Evolutionary conservation across 2,113 vertebrate genomes (phyloP), one percentile per base, ranked within the genome.

Genomic region (Myotis yumanensis): DNA sequence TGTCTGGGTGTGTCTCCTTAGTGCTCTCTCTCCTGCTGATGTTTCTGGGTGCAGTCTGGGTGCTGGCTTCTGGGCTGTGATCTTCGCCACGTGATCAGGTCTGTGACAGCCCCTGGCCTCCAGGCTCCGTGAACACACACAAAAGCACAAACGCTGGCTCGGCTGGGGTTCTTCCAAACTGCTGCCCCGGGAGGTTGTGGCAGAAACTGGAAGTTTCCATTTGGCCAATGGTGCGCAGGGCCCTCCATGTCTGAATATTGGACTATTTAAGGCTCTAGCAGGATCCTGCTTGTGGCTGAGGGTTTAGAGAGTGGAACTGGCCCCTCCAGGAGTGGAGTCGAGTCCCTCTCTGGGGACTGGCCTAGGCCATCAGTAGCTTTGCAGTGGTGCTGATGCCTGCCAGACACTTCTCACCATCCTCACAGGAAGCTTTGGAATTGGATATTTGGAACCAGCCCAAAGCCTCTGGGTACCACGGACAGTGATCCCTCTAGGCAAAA

Each of bases 141-240:
- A 62, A 35, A 17, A 20, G 28, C n/a, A 40, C 4, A 1, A 16
- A 40, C 0, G 3, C 20, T 30, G 22, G 17, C 23, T 0, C 0
- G 14, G 16, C 51, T 28, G 40, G 12, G 32, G 5, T 52, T 90
- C 72, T 48, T 48, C 62, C 75, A 25, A 43, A 4, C 23, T 48
- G 52, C 77, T 15, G 6, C 37, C 51, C 35, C 2, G 1, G 6
- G 43, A 79, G 35, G 18, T 14, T 17, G 40, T n/a, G 12, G n/a
- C 69, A 51, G 43, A 71, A 52, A 43, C 64, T 52, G 75, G 18
- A 79, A 93, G 62, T 69, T 96, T 89, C 84, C 64, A 3, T 17
- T 10, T 83, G 59, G 22, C 81, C 3, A 0, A 4, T 20, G 11
- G 46, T 6, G 8, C 16, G n/a, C 32, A 18, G 18, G 54, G 7